These are phyloP conservation scores for Thalassarche chlororhynchos DNA, from an alignment of 2,113 vertebrate genomes.

Conservation along the genomic window DNA sequence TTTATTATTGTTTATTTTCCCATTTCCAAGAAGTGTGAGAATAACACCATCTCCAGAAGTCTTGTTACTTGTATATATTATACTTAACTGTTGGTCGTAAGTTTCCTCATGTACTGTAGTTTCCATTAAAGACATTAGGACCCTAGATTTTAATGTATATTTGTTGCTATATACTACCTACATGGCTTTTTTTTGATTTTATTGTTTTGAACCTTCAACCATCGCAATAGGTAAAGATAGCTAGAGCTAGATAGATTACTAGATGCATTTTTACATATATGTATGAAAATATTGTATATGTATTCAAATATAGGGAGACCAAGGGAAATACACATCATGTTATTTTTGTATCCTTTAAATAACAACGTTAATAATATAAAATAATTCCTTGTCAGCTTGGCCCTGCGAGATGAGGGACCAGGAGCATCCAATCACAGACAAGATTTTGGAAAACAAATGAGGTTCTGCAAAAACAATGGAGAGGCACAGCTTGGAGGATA, in stretches of 20 bases:
- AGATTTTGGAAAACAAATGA: not conserved
- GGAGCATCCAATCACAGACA: fast-evolving
- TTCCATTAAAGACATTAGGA: not conserved
- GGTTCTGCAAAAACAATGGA: not conserved
- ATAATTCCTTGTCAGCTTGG: not conserved
- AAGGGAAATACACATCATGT: not conserved
- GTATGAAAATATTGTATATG: not conserved
- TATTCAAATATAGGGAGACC: not conserved
- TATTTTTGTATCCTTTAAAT: not conserved
- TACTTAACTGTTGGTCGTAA: not conserved
- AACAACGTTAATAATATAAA: not conserved
- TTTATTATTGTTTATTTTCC: not conserved
- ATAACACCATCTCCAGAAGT: not conserved
- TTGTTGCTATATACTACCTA: not conserved
- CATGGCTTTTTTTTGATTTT: not conserved
- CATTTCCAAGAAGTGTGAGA: not conserved
- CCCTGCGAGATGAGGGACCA: not conserved
- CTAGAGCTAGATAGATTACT: not conserved
- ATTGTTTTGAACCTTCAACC: not conserved
- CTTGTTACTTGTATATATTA: not conserved
- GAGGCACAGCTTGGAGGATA: not conserved
- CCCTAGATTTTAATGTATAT: not conserved
- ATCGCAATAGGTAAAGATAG: not conserved
- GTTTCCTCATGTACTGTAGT: not conserved
- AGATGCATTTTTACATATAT: not conserved